Base-by-base conservation (phyloP, 2,113 vertebrate species). In the Sinocyclocheilus grahami region DNA sequence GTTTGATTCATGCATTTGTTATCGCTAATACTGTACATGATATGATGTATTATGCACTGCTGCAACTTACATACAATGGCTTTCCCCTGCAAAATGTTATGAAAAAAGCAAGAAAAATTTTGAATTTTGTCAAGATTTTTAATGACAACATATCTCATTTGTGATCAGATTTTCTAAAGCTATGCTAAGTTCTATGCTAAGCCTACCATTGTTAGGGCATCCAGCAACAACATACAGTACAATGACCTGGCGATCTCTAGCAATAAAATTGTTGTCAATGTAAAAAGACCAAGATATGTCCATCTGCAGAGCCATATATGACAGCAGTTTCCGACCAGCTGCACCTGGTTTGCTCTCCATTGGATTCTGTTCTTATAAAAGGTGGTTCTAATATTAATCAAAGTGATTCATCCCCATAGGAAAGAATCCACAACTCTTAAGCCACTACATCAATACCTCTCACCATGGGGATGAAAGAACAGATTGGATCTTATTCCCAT, bases 1-100 rank as follows among this genome's bases (percentile, higher is more conserved):
- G 37, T 42, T 74, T 74, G 69, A 42, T 74, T 42, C 30, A 42
- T n/a, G 71, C 71, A 48, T 75, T 48, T 75, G 72, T 14, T 24
- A 75, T 75, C 1, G 20, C 11, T 75, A 48, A 75, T 14, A 5
- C 14, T 75, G 72, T 22, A 12, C 2, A 6, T 24, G 12, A 46
- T 24, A 42, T 42, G 20, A 74, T 24, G 22, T 10, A 39, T 20
- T 2, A 37, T 39, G 6, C 30, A 39, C 67, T 71, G 16, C 33
- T 37, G 67, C 2, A 37, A 65, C 4, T 5, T 53, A 65, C 4
- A 65, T 65, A 30, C 63, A 6, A 27, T 4, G 7, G 24, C 24
- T 58, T 72, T 7, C 8, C 8, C 16, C 13, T 72, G 18, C 18
- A 39, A 9, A 72, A 22, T 39, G 1, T 72, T 33, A 67, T 27